Evolutionary conservation across 2,797 vertebrate species (phyloP).

Genomic region (Notoglanidium macrostoma): DNA sequence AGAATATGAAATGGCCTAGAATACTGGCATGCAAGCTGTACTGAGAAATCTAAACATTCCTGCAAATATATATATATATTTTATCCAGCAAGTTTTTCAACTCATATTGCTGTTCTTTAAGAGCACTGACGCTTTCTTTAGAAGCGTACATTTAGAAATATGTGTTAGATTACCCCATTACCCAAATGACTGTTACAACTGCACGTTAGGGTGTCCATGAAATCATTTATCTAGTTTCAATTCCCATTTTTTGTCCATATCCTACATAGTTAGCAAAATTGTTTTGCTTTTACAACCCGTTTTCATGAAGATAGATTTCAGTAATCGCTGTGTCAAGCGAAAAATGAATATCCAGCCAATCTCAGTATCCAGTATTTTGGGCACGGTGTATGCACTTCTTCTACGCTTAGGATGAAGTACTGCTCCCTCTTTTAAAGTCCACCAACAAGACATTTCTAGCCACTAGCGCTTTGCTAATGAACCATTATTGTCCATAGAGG

Average conservation of each 20-base stretch:
- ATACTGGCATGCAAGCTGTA: not conserved
- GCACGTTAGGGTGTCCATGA: not conserved
- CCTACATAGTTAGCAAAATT: slow-evolving; percentile 59
- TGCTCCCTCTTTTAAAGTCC: slow-evolving; percentile 22
- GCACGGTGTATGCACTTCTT: slow-evolving; percentile 8
- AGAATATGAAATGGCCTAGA: not conserved
- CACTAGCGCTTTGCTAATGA: slow-evolving; percentile 44
- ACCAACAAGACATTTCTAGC: slow-evolving; percentile 29
- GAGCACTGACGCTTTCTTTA: slow-evolving; percentile 15
- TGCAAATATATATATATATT: slow-evolving; percentile 4
- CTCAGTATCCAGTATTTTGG: not conserved
- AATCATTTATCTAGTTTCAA: slow-evolving; percentile 29
- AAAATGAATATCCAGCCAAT: slow-evolving; percentile 66
- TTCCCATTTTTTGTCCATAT: not conserved
- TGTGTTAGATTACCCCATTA: slow-evolving; percentile 22
- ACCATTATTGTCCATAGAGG: slow-evolving; percentile 44
- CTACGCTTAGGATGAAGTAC: slow-evolving; percentile 9
- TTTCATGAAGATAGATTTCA: slow-evolving; percentile 64
- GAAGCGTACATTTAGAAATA: slow-evolving; percentile 34
- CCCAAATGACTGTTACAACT: slow-evolving; percentile 21
- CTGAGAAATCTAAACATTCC: slow-evolving; percentile 11
- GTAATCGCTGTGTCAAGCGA: slow-evolving; percentile 54
- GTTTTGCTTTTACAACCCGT: slow-evolving; percentile 61
- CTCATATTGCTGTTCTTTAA: not conserved
- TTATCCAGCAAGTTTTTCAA: slow-evolving; percentile 10